A percentile compares a stretch with the other conserved stretches of the same genome.
These are phyloP conservation scores for Halyomorpha halys DNA, from an alignment of 1,140 invertebrate genomes.

Conservation along the genomic window DNA sequence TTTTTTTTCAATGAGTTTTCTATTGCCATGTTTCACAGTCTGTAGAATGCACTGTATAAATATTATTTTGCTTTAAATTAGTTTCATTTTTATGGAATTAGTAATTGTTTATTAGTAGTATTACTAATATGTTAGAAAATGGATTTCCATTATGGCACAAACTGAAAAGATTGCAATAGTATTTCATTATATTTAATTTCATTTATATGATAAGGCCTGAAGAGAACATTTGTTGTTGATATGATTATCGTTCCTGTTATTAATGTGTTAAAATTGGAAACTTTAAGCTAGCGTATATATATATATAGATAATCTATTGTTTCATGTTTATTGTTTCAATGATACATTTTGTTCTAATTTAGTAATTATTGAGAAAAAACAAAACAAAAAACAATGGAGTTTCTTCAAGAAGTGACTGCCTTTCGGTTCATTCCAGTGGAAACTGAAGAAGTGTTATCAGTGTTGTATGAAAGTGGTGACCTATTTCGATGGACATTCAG, in stretches of 20 bases:
- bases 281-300: background rate
- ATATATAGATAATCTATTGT: background rate
- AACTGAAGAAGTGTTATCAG: constrained; percentile 8
- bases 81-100: background rate
- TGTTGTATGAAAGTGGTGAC: constrained; percentile 6
- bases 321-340: constrained; percentile 7
- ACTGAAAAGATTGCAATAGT: background rate
- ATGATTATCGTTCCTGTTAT: constrained; percentile 6
- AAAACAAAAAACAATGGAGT: background rate
- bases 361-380: background rate
- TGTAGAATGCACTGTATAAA: background rate
- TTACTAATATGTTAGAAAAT: background rate
- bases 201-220: background rate
- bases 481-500: background rate
- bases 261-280: background rate
- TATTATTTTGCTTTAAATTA: background rate
- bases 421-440: background rate
- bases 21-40: background rate
- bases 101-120: background rate
- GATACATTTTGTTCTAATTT: constrained; percentile 8
- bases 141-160: background rate
- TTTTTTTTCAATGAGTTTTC: background rate
- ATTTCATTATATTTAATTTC: background rate
- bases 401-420: background rate
- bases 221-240: background rate